Percentiles rank a stretch among this genome's conserved stretches.
Evolutionary conservation across 2,888 invertebrate genomes (phyloP).

Genomic region (Helleia helle): DNA sequence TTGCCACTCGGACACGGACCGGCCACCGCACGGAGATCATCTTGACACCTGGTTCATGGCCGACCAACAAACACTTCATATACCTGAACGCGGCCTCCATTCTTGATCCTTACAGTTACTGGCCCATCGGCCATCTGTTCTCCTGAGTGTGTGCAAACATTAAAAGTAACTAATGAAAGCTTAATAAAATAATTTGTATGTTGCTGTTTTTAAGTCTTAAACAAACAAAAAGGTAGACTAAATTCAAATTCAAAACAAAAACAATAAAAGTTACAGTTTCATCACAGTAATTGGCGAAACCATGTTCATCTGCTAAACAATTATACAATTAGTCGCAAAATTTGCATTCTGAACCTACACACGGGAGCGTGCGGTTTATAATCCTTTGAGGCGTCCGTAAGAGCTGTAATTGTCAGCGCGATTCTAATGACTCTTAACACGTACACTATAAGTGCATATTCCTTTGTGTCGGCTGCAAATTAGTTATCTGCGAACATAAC

Average conservation of each 20-base stretch:
- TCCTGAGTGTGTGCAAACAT: too few species aligned
- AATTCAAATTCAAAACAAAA: conserved; percentile 4
- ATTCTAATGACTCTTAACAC: conserved; percentile 11
- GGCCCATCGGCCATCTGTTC: too few species aligned
- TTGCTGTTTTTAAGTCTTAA: too few species aligned
- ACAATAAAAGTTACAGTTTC: conserved; percentile 9
- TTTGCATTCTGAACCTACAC: conserved; percentile 23
- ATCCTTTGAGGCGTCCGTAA: conserved; percentile 27
- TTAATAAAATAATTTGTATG: too few species aligned
- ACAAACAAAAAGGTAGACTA: neutral
- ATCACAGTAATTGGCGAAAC: conserved; percentile 8
- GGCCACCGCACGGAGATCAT: too few species aligned
- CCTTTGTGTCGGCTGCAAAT: conserved; percentile 15
- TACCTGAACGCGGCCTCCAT: too few species aligned
- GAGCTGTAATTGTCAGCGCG: neutral
- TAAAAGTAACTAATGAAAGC: too few species aligned
- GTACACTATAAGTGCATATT: conserved; percentile 20
- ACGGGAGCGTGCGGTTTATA: conserved; percentile 32
- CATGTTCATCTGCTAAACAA: conserved; percentile 9
- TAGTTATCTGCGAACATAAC: conserved; percentile 28
- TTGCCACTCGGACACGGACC: too few species aligned
- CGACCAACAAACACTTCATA: too few species aligned
- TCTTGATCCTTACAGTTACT: too few species aligned
- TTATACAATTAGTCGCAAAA: conserved; percentile 2
- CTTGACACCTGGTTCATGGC: too few species aligned